These are phyloP conservation scores for Actenoides hombroni DNA, from an alignment of 2,113 vertebrate genomes.

Conservation along the genomic window DNA sequence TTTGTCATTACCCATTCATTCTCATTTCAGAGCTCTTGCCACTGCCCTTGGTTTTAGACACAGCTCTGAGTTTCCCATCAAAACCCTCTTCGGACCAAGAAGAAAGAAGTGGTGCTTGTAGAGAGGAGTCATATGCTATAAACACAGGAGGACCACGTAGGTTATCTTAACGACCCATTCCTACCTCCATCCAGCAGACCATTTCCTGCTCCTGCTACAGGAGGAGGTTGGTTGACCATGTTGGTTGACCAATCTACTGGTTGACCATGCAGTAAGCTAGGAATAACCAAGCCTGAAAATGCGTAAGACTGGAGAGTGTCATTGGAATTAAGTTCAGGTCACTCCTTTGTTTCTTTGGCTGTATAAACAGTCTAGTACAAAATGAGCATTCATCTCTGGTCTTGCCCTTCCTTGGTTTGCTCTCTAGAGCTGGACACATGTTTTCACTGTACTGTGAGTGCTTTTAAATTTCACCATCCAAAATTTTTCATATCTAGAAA, in stretches of 20 bases:
- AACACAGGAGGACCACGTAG: not conserved
- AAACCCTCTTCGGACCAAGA: not conserved
- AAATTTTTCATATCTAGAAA: not conserved
- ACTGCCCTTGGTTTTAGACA: not conserved
- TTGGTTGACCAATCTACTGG: not conserved
- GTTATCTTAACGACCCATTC: not conserved
- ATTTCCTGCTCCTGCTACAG: not conserved
- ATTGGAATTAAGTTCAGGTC: not conserved
- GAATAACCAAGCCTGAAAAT: fast-evolving
- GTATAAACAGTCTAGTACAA: not conserved
- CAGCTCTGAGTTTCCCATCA: not conserved
- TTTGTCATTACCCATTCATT: not conserved
- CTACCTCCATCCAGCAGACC: not conserved
- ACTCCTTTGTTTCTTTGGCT: not conserved
- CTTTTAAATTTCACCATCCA: not conserved
- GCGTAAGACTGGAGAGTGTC: not conserved
- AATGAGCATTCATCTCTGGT: not conserved
- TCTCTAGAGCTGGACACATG: not conserved
- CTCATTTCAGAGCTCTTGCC: not conserved
- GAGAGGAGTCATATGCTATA: not conserved
- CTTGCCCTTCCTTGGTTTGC: not conserved
- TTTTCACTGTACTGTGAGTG: not conserved
- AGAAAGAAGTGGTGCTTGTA: not conserved
- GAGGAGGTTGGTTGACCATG: no score
- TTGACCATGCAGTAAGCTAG: not conserved